These are phyloP conservation scores for Caenorhabditis sulstoni DNA, from an alignment of 2,888 invertebrate genomes.

Conservation along the genomic window DNA sequence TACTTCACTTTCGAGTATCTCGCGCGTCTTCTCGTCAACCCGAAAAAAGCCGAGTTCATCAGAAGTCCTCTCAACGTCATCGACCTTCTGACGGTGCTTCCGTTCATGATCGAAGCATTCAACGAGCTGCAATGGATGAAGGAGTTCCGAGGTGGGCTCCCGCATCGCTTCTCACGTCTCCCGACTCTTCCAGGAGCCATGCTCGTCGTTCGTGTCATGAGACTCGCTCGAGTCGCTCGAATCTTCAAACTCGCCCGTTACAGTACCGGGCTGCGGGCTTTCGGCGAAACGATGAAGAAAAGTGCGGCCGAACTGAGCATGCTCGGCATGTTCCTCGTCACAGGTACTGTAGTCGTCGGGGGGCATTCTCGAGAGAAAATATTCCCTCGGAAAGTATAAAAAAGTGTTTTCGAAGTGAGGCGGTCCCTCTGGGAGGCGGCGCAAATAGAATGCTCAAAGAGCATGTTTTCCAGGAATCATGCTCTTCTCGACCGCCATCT, in stretches of 20 bases:
- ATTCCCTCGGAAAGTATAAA: constrained; percentile 30
- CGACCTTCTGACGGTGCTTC: constrained; percentile 76
- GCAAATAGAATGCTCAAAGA: constrained; percentile 1
- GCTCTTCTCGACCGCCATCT: constrained; percentile 79
- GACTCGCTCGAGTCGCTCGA: constrained; percentile 76
- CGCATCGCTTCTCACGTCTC: background rate
- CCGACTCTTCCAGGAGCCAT: constrained; percentile 71
- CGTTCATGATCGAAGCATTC: constrained; percentile 73
- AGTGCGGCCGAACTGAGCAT: constrained; percentile 79
- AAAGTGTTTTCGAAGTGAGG: constrained; percentile 5
- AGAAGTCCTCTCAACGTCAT: constrained; percentile 78
- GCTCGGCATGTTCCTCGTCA: constrained; percentile 79
- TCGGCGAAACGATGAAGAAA: constrained; percentile 79
- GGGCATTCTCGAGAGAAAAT: background rate
- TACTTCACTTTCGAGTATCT: constrained; percentile 79
- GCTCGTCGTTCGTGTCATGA: constrained; percentile 77
- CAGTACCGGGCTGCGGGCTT: constrained; percentile 75
- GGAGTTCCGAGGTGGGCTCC: constrained; percentile 72
- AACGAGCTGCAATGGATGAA: constrained; percentile 71
- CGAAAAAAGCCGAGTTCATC: constrained; percentile 73
- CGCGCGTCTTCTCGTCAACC: constrained; percentile 73
- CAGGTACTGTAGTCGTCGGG: constrained; percentile 58
- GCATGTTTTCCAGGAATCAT: constrained; percentile 70
- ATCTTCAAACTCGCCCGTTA: constrained; percentile 79
- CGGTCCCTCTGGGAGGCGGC: constrained; percentile 10